These are phyloP conservation scores for Phallusia fumigata DNA, from an alignment of 23 tunicate species.

Conservation along the genomic window DNA sequence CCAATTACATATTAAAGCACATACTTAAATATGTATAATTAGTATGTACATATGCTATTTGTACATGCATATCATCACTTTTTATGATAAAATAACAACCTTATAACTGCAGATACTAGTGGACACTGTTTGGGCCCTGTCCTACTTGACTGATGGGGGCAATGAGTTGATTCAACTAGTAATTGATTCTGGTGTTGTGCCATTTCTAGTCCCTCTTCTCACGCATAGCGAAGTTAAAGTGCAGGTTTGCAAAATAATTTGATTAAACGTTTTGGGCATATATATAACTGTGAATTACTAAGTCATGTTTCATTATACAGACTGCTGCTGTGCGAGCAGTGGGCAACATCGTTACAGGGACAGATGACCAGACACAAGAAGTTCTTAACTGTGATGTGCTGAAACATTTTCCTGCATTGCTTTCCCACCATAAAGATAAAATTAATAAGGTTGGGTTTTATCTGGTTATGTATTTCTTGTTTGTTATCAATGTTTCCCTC, in stretches of 20 bases:
- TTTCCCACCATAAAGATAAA: constrained; percentile 95
- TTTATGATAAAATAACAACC: not conserved
- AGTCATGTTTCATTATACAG: constrained; percentile 24
- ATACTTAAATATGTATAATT: no score
- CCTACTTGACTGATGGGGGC: constrained; percentile 97
- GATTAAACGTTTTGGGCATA: no score
- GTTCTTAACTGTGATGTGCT: constrained; percentile 89
- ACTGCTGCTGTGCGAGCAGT: constrained; percentile 99
- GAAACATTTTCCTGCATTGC: constrained; percentile 88
- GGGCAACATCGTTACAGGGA: constrained; percentile 97
- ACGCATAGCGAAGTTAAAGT: constrained; percentile 91
- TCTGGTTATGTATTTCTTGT: not conserved
- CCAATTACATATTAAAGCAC: not conserved
- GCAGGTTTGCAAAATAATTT: constrained; percentile 44
- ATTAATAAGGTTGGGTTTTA: constrained; percentile 76
- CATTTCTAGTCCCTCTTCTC: constrained; percentile 83
- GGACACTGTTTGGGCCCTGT: constrained; percentile 98
- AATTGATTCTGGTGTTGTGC: constrained; percentile 91
- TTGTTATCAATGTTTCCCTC: not conserved
- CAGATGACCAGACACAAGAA: constrained; percentile 96
- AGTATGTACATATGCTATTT: no score
- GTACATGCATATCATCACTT: no score
- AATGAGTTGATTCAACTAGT: constrained; percentile 97
- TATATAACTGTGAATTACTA: no score
- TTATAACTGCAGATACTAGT: constrained; percentile 62